Evolutionary conservation across 2,888 invertebrate genomes (phyloP).

Genomic region (Hirudinaria manillensis): DNA sequence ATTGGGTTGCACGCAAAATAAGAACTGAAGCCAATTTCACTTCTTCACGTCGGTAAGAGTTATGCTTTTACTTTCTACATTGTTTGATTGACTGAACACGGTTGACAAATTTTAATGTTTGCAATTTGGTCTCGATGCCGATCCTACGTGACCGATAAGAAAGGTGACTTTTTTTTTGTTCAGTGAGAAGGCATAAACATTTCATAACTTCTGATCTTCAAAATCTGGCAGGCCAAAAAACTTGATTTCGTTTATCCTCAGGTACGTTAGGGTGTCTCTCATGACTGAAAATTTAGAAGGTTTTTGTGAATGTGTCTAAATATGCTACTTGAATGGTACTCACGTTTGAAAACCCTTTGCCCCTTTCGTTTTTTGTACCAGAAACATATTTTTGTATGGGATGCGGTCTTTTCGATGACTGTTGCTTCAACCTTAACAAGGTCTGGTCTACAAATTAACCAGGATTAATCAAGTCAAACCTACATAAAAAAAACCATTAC

Average conservation of each 20-base stretch:
- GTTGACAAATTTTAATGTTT: too few relatives aligned
- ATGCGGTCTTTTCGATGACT: conserved; percentile 55
- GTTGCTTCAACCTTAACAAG: conserved; percentile 54
- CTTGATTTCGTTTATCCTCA: conserved; percentile 21
- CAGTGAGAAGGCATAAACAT: not conserved
- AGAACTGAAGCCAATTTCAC: too few relatives aligned
- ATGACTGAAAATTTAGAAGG: conserved; percentile 13
- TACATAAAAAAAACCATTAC: too few relatives aligned
- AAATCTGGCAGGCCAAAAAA: not conserved
- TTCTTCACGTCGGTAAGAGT: too few relatives aligned
- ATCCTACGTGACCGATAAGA: too few relatives aligned
- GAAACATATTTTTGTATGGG: conserved; percentile 43
- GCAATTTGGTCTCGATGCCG: too few relatives aligned
- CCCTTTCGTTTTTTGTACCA: conserved; percentile 32
- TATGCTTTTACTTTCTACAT: too few relatives aligned
- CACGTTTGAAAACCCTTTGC: conserved; percentile 29
- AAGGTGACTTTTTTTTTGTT: not conserved
- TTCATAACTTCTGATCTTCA: not conserved
- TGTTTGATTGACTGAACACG: too few relatives aligned
- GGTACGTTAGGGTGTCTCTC: conserved; percentile 5
- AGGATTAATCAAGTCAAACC: too few relatives aligned
- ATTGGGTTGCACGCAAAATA: too few relatives aligned
- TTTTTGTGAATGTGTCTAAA: not conserved
- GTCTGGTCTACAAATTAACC: conserved; percentile 43
- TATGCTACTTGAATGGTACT: conserved; percentile 7